Evolutionary conservation across 2,113 vertebrate species (phyloP), one percentile per base, ranked within the genome.

Genomic region (Eurystomus gularis): DNA sequence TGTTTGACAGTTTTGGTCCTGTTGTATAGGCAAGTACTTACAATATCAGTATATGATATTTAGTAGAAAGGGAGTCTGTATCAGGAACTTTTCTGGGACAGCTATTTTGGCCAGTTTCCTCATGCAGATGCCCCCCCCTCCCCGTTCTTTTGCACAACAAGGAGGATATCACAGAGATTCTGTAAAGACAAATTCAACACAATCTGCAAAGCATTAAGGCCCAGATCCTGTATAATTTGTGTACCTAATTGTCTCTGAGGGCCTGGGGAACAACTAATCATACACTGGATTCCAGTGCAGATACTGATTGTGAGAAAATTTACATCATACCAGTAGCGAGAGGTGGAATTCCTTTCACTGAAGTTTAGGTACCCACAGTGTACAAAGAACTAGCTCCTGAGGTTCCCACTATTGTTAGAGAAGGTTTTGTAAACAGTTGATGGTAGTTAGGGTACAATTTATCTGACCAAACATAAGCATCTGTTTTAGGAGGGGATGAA

Each of bases 291-390:
- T 90, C 10, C 29, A 55, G 49, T 52, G 23, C 48, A 79, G 33
- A 46, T 11, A 35, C 28, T 64, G 51, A 78, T 28, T 28, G 13
- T 51, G 29, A 85, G 57, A 79, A 91, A 85, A 71, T 52, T 55
- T 39, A 51, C 4, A 2, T 20, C 9, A 26, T 18, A 46, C 28
- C 48, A 39, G 28, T 33, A 51, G 26, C 0, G 0, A 75, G 17
- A 90, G 29, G 10, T 24, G 39, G 73, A 87, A 84, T 60, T 51
- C 20, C 55, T 79, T 51, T 82, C 2, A 11, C 35, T 37, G 33
- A 39, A 51, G 13, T 55, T 93, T 55, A 48, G 39, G 25, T 55
- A 78, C 16, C 6, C 42, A 37, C 13, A 35, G 17, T 3, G 17
- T 33, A 39, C 7, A 61, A 60, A 48, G 17, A 62, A 29, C n/a